phyloP scores from a whole-genome alignment of 2,113 vertebrate genomes.

The Dipodomys merriami region DNA sequence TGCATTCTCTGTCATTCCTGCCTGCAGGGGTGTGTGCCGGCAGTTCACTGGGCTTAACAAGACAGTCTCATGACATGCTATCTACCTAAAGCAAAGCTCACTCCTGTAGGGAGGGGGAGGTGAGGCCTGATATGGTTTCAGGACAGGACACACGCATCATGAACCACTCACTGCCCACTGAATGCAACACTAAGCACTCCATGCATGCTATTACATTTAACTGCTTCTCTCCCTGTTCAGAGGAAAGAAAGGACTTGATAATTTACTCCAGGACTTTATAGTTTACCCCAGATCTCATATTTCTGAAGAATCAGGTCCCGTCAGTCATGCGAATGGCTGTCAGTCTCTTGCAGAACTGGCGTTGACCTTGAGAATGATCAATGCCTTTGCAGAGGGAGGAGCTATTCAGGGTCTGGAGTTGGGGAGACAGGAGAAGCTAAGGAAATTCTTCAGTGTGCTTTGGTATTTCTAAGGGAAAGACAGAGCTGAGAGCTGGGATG shows the following conservation, averaged over 20 bases:
- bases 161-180: accelerated
- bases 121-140: background rate
- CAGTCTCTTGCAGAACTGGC: background rate
- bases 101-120: too few relatives aligned
- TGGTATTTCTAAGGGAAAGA: background rate
- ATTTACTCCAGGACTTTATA: background rate
- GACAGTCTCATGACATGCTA: background rate
- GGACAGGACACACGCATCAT: background rate
- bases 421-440: background rate
- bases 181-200: background rate
- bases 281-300: background rate
- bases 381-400: background rate
- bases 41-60: background rate
- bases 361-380: background rate
- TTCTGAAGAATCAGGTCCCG: background rate
- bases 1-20: background rate
- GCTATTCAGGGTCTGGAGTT: background rate
- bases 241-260: slow-evolving; percentile 17
- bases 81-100: background rate
- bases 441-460: background rate
- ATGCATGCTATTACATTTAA: background rate
- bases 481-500: background rate
- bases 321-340: background rate
- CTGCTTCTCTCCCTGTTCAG: background rate
- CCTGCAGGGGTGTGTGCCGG: too few relatives aligned